Conservation (phyloP, 2,888 invertebrate species). For the Dryobota labecula region DNA sequence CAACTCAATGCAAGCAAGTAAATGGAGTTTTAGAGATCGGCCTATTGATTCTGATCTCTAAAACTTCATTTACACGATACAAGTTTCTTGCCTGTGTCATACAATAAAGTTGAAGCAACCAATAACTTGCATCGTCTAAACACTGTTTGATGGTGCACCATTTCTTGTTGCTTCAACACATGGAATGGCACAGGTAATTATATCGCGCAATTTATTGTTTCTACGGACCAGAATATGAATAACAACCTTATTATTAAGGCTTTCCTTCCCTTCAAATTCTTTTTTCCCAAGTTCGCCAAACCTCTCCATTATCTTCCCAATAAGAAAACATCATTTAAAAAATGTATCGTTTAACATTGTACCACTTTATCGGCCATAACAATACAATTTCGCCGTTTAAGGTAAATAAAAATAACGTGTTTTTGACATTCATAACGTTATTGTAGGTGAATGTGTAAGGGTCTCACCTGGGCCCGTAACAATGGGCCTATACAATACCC, state of each 20-base stretch:
- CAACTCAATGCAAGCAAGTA: too few relatives aligned
- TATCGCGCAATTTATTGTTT: neutral
- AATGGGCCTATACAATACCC: slow-evolving; percentile 85
- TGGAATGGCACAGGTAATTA: neutral
- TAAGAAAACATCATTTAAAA: slow-evolving; percentile 38
- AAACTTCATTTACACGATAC: too few relatives aligned
- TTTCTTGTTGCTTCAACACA: neutral
- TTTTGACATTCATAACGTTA: slow-evolving; percentile 88
- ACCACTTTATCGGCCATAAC: slow-evolving; percentile 76
- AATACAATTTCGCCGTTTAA: slow-evolving; percentile 77
- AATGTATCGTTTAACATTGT: slow-evolving; percentile 64
- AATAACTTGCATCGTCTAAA: neutral
- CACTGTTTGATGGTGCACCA: neutral
- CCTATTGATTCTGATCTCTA: too few relatives aligned
- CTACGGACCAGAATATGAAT: neutral
- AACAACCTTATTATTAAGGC: neutral
- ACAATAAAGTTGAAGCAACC: too few relatives aligned
- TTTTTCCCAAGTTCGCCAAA: neutral
- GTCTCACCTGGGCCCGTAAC: slow-evolving; percentile 83
- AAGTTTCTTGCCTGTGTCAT: too few relatives aligned
- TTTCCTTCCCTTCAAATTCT: neutral
- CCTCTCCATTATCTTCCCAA: neutral
- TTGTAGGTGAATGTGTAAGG: slow-evolving; percentile 81
- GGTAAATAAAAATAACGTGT: slow-evolving; percentile 85
- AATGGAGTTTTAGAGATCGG: too few relatives aligned